Evolutionary conservation across 1,140 invertebrate genomes (phyloP).

Genomic region (Eriosoma lanigerum): DNA sequence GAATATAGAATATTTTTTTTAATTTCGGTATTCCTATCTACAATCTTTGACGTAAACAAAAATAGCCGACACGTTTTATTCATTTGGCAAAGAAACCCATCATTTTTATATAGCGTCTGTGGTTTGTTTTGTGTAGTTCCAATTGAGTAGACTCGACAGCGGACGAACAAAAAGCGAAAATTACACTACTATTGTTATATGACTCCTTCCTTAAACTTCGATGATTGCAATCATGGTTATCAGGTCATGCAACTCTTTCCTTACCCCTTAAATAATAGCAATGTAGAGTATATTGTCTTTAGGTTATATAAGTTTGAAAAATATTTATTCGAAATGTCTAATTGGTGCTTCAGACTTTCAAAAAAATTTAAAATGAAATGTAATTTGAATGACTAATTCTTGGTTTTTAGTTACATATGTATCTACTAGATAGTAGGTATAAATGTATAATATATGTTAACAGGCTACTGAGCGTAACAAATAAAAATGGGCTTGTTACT

Average conservation of each 20-base stretch:
- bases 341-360: conserved; percentile 30
- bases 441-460: conserved; percentile 35
- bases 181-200: conserved; percentile 11
- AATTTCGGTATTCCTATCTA: background rate
- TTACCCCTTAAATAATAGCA: background rate
- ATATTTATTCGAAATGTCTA: background rate
- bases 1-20: background rate
- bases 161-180: conserved; percentile 35
- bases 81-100: conserved; percentile 28
- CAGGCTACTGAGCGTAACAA: conserved; percentile 49
- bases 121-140: conserved; percentile 44
- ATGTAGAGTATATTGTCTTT: background rate
- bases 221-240: background rate
- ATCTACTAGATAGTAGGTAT: too few species aligned
- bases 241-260: conserved; percentile 40
- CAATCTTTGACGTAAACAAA: background rate
- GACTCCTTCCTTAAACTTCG: background rate
- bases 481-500: conserved; percentile 47
- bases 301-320: background rate
- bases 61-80: conserved; percentile 26
- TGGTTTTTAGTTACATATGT: conserved; percentile 16
- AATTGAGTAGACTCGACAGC: conserved; percentile 1
- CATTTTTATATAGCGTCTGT: conserved; percentile 16
- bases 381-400: conserved; percentile 32
- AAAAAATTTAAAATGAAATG: conserved; percentile 36